Base-by-base conservation (phyloP, 1,140 invertebrate genomes). In the Cryptotermes secundus region DNA sequence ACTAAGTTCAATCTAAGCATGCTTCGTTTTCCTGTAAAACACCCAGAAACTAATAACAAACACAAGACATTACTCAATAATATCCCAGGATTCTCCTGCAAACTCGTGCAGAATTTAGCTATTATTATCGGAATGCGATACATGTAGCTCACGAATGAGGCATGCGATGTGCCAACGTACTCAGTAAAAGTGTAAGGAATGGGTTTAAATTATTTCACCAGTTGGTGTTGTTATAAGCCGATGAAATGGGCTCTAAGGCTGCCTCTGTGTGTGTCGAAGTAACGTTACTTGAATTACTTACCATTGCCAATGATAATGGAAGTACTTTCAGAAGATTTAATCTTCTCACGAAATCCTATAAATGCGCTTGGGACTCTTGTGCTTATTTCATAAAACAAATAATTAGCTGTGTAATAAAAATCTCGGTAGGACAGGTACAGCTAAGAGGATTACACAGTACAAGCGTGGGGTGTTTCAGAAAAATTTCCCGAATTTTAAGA, bases 341-440 rank as follows among this genome's bases (percentile, higher is more conserved):
- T 72, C 59, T 72, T 26, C n/a, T 72, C 59, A n/a, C 59, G n/a
- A 72, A 72, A 31, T 72, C n/a, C 59, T 31, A 12, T 31, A 26
- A 72, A 72, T 72, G 26, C 59, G n/a, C n/a, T 31, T 72, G 26
- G 59, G 7, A 31, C 6, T n/a, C 59, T 14, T 31, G 26, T 14
- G n/a, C 14, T 72, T 72, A n/a, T 72, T 72, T 72, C 31, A 31
- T 72, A 72, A 31, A 72, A 72, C 59, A 72, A n/a, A 26, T 72
- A 72, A 72, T 72, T 72, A 72, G 59, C 31, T 72, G 59, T 72
- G 59, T 72, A 72, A 72, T 72, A 72, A 72, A 72, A 72, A 72
- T 72, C 59, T 31, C 59, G 7, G 26, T 16, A 72, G 59, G 26
- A 72, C 59, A 72, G 59, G 59, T 72, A 31, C 26, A 72, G 59